These are phyloP conservation scores for Dasyurus viverrinus DNA, from an alignment of 2,113 vertebrate species.

Conservation along the genomic window DNA sequence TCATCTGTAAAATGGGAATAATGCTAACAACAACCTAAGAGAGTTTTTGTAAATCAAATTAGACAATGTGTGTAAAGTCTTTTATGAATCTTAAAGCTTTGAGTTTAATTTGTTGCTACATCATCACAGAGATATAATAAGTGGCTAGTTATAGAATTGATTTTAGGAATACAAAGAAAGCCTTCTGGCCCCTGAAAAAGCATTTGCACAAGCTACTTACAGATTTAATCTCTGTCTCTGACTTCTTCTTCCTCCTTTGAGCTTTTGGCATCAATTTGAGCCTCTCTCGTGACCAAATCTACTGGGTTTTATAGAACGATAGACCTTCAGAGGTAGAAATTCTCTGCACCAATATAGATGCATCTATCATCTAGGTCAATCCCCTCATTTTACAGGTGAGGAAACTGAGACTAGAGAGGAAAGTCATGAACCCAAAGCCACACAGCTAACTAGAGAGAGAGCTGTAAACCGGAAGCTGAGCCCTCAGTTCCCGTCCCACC, in stretches of 20 bases:
- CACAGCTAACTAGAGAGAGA: background rate
- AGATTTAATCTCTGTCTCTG: background rate
- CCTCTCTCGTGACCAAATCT: background rate
- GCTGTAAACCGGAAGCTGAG: background rate
- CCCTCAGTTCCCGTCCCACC: background rate
- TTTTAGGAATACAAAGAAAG: background rate
- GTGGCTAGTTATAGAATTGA: background rate
- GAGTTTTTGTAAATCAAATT: background rate
- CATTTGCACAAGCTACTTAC: background rate
- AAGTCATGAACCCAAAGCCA: background rate
- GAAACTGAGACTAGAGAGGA: background rate
- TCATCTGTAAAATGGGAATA: background rate
- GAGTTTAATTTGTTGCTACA: no score
- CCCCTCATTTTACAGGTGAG: background rate
- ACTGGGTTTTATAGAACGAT: background rate
- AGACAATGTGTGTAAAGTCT: no score
- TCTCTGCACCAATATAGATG: background rate
- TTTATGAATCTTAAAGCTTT: no score
- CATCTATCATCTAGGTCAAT: background rate
- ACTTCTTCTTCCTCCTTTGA: background rate
- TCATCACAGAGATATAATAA: no score
- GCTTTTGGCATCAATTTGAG: background rate
- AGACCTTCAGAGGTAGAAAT: background rate
- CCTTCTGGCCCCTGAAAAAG: background rate
- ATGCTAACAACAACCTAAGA: no score